These are phyloP conservation scores for Papilio xuthus DNA, from an alignment of 1,140 invertebrate species.

Conservation along the genomic window DNA sequence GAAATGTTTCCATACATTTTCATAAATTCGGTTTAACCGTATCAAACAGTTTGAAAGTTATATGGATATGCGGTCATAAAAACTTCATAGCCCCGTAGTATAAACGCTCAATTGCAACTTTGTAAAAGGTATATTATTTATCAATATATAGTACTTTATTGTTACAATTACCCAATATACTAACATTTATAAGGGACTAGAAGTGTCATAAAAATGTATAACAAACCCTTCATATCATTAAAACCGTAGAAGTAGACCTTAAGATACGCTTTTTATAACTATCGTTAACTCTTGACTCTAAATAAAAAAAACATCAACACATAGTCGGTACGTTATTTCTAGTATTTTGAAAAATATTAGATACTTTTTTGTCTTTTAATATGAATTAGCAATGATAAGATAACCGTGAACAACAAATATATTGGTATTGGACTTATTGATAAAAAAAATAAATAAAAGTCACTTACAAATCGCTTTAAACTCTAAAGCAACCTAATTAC, in stretches of 20 bases:
- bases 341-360: too few species aligned
- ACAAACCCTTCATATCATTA: not conserved
- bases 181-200: not conserved
- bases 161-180: not conserved
- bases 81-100: not conserved
- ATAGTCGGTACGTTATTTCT: too few species aligned
- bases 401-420: too few species aligned
- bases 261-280: too few species aligned
- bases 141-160: not conserved
- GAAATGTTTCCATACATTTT: not conserved
- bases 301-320: too few species aligned
- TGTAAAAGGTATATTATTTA: not conserved
- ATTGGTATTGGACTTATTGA: not conserved
- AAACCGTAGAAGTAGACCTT: too few species aligned
- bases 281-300: too few species aligned
- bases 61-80: not conserved
- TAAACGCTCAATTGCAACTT: conserved; percentile 8
- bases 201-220: not conserved
- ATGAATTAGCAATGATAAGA: too few species aligned
- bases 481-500: conserved; percentile 18
- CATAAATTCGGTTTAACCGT: conserved; percentile 14
- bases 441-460: not conserved
- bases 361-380: too few species aligned
- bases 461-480: not conserved
- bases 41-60: conserved; percentile 16